Percentiles rank a stretch among this genome's conserved stretches.
These are phyloP conservation scores for Phenganax subtilis DNA, from an alignment of 92 coral and sea anemone species.

Conservation along the genomic window DNA sequence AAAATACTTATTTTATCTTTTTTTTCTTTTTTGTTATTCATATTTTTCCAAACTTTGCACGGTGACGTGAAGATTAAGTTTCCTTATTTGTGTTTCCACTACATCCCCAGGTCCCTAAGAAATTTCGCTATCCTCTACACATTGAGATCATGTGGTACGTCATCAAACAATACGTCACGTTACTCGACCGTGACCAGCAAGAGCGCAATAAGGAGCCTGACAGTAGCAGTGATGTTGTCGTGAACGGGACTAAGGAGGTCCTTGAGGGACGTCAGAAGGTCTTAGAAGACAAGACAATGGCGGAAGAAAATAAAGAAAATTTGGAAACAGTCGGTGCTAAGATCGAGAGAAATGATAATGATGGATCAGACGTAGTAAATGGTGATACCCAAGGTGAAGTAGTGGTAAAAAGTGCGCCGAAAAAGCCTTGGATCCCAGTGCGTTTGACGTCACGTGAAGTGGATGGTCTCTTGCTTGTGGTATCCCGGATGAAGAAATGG, in stretches of 20 bases:
- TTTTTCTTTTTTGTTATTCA: no score
- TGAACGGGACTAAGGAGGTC: constrained; percentile 14
- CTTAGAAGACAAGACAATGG: constrained; percentile 23
- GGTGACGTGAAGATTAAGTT: neutral
- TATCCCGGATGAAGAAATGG: constrained; percentile 71
- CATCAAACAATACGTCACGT: constrained; percentile 66
- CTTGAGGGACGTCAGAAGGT: constrained; percentile 29
- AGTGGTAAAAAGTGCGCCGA: constrained; percentile 25
- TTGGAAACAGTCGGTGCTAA: constrained; percentile 39
- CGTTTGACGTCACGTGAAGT: constrained; percentile 67
- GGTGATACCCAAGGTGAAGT: constrained; percentile 39
- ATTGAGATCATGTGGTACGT: constrained; percentile 94
- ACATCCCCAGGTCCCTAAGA: constrained; percentile 75
- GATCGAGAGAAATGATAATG: constrained; percentile 48
- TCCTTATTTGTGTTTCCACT: neutral
- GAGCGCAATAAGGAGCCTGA: constrained; percentile 45
- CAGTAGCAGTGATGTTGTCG: constrained; percentile 31
- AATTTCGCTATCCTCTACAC: constrained; percentile 86
- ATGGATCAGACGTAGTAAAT: constrained; percentile 33
- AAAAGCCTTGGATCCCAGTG: constrained; percentile 76
- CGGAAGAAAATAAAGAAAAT: constrained; percentile 46
- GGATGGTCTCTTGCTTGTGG: constrained; percentile 55
- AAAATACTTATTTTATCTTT: no score
- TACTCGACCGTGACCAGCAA: constrained; percentile 56
- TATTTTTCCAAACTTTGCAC: neutral